Evolutionary conservation across 2,113 vertebrate species (phyloP).

Genomic region (Otus sunia): DNA sequence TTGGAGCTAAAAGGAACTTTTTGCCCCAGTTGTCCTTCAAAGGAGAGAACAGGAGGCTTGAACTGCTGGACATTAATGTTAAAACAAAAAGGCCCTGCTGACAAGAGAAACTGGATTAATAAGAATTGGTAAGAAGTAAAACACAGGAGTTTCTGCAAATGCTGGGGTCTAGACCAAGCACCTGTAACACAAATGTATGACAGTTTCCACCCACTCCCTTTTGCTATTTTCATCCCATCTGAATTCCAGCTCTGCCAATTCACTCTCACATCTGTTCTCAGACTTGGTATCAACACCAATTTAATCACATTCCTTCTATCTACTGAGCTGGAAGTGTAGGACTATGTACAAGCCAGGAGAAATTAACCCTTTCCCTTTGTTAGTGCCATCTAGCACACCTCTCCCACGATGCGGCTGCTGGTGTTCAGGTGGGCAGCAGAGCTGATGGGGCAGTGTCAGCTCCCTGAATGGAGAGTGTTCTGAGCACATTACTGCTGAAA

Average conservation of each 20-base stretch:
- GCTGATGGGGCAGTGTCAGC: background rate
- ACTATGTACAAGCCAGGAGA: background rate
- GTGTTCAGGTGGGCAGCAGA: background rate
- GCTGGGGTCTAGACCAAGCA: constrained; percentile 35
- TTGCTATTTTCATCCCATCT: constrained; percentile 47
- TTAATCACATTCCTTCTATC: constrained; percentile 53
- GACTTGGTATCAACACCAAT: background rate
- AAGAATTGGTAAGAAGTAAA: background rate
- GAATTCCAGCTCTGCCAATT: constrained; percentile 44
- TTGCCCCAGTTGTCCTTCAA: background rate
- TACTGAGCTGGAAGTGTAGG: constrained; percentile 12
- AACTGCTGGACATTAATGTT: background rate
- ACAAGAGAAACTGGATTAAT: background rate
- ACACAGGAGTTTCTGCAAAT: background rate
- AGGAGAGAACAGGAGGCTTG: background rate
- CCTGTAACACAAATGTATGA: constrained; percentile 47
- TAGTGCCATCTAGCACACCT: background rate
- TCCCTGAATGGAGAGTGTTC: fast-evolving
- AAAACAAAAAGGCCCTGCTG: background rate
- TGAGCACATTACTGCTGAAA: background rate
- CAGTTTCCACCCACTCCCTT: constrained; percentile 25
- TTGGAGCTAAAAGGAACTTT: background rate
- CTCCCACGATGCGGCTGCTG: background rate
- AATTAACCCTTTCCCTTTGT: constrained; percentile 3
- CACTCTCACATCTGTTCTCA: constrained; percentile 55